Evolutionary conservation across 2,797 vertebrate species (phyloP).

Genomic region (Limnodromus scolopaceus): DNA sequence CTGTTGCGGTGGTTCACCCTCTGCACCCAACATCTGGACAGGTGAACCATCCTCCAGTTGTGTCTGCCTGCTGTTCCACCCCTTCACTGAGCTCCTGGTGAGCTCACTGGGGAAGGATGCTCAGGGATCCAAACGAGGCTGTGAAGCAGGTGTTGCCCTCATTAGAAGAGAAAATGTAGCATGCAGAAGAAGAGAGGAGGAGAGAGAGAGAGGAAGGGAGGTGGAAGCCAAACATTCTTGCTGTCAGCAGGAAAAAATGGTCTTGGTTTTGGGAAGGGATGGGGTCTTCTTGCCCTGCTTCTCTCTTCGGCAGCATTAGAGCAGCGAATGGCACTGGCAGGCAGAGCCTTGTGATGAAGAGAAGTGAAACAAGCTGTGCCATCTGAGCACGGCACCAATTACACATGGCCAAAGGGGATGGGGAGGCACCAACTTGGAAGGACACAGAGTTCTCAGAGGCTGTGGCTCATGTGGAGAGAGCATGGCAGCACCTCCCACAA

Average conservation of each 20-base stretch:
- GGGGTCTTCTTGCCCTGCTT: neutral
- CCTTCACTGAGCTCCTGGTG: neutral
- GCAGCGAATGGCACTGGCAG: neutral
- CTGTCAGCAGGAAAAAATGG: neutral
- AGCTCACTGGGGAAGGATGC: neutral
- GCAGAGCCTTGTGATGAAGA: neutral
- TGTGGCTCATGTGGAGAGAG: accelerated
- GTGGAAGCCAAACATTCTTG: neutral
- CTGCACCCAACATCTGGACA: neutral
- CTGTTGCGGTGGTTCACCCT: neutral
- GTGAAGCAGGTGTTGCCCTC: slow-evolving; percentile 50
- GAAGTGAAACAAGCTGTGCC: neutral
- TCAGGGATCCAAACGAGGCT: neutral
- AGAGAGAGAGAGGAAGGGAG: neutral
- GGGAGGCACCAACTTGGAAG: neutral
- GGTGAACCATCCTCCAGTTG: neutral
- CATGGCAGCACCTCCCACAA: neutral
- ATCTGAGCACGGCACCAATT: accelerated
- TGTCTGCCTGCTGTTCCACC: neutral
- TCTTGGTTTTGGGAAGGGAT: neutral
- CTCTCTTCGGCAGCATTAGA: neutral
- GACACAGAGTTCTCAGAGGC: neutral
- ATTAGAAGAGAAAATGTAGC: slow-evolving; percentile 28
- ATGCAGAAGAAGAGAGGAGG: neutral
- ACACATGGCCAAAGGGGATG: neutral